Evolutionary conservation across 1,140 invertebrate species (phyloP).

Genomic region (Microplitis demolitor): DNA sequence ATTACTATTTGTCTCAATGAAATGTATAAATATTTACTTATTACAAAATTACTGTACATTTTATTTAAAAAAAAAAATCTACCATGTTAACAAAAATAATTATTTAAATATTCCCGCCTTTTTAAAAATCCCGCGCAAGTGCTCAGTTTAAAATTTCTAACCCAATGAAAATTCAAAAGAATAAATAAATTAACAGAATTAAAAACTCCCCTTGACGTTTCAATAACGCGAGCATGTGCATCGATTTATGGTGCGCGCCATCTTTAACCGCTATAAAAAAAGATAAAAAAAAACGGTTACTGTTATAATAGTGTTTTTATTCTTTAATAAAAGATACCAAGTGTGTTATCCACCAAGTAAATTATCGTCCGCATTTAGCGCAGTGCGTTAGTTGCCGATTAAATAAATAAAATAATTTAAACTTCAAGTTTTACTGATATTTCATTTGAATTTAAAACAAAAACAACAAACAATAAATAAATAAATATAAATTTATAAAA

Average conservation of each 20-base stretch:
- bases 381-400: constrained; percentile 49
- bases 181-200: too few species aligned
- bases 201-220: too few species aligned
- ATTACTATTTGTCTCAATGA: too few species aligned
- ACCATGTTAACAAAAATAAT: too few species aligned
- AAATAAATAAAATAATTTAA: neutral
- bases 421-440: too few species aligned
- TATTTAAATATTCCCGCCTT: too few species aligned
- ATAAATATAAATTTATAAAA: neutral
- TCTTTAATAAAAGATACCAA: constrained; percentile 41
- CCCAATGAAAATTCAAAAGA: too few species aligned
- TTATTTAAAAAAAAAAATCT: too few species aligned
- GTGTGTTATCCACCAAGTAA: constrained; percentile 40
- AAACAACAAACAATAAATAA: neutral
- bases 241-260: neutral
- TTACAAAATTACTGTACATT: too few species aligned
- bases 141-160: too few species aligned
- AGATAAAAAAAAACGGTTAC: constrained; percentile 18
- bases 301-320: constrained; percentile 31
- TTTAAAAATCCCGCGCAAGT: too few species aligned
- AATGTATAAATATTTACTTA: too few species aligned
- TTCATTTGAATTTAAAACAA: constrained; percentile 16
- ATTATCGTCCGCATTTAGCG: constrained; percentile 50
- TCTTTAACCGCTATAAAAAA: neutral
- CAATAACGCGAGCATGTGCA: neutral